Conservation (phyloP, 2,113 vertebrate genomes). For the Ploceus nigricollis region DNA sequence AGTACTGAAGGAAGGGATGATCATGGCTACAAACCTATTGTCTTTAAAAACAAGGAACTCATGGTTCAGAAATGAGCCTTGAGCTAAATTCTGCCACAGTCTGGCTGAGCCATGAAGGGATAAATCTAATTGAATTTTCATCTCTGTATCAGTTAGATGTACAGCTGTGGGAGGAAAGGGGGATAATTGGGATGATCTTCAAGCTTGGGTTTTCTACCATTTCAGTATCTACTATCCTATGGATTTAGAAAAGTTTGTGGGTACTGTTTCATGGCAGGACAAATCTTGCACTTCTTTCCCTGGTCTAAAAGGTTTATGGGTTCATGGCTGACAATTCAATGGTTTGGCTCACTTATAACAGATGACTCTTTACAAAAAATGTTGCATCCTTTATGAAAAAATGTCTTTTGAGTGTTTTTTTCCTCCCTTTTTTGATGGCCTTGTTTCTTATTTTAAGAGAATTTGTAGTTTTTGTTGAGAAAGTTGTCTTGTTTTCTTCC, state of each 20-base stretch:
- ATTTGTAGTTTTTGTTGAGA: neutral
- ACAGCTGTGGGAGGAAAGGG: neutral
- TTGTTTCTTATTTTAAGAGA: neutral
- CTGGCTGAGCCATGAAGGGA: neutral
- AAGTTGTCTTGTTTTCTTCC: neutral
- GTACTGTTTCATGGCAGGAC: neutral
- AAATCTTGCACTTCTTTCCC: neutral
- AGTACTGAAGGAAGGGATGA: neutral
- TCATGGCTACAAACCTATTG: neutral
- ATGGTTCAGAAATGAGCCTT: neutral
- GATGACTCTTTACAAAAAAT: neutral
- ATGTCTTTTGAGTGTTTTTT: neutral
- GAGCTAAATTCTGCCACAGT: neutral
- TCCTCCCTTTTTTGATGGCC: fast-evolving
- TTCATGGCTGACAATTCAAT: neutral
- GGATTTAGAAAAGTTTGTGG: neutral
- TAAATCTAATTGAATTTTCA: neutral
- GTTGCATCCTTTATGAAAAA: neutral
- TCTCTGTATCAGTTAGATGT: neutral
- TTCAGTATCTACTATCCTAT: neutral
- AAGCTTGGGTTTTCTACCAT: neutral
- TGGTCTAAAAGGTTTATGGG: neutral
- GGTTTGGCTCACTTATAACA: neutral
- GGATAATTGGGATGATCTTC: neutral
- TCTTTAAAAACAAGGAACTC: neutral